Conservation (phyloP, 2,113 vertebrate genomes). For the Nothocercus nigrocapillus region DNA sequence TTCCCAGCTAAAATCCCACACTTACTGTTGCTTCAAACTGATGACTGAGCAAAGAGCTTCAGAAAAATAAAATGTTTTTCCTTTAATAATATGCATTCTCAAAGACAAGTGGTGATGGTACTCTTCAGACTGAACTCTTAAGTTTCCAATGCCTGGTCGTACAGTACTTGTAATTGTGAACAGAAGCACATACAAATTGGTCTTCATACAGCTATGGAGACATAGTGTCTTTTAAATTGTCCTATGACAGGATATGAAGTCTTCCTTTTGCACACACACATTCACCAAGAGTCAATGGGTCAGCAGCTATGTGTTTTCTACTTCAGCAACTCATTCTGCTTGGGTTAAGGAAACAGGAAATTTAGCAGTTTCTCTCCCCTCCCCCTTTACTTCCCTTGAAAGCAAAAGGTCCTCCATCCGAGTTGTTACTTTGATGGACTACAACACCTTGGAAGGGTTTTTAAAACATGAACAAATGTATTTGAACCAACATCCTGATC, state of each 20-base stretch:
- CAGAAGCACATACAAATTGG: neutral
- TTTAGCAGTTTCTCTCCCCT: neutral
- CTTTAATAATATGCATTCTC: neutral
- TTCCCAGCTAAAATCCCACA: neutral
- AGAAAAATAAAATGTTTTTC: neutral
- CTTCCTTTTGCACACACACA: neutral
- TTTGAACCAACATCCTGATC: neutral
- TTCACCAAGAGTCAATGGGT: neutral
- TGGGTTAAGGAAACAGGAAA: neutral
- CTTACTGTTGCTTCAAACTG: neutral
- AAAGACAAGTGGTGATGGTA: neutral
- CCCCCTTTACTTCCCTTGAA: neutral
- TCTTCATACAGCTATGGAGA: neutral
- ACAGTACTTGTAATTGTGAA: neutral
- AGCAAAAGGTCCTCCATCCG: neutral
- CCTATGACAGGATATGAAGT: fast-evolving
- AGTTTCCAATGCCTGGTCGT: neutral
- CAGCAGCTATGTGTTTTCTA: neutral
- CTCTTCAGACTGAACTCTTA: neutral
- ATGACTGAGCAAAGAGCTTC: neutral
- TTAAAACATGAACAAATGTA: neutral
- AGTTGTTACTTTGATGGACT: neutral
- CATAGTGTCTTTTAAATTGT: neutral
- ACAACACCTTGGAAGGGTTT: neutral
- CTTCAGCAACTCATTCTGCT: neutral